phyloP scores from a whole-genome alignment of 2,113 vertebrate genomes.

The Chaenogobius annularis region DNA sequence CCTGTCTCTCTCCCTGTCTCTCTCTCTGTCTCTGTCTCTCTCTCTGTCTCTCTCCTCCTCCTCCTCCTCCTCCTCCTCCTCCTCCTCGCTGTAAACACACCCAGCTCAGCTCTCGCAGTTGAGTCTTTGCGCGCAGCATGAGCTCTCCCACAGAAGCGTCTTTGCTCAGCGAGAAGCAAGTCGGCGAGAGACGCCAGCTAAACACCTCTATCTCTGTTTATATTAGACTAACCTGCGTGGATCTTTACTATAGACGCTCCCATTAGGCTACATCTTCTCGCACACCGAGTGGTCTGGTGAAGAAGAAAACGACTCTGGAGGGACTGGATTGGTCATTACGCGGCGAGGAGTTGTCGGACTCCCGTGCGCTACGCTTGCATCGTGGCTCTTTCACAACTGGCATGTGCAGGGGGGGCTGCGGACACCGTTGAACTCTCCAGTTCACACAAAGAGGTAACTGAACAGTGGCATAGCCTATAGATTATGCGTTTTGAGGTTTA shows the following conservation, averaged over 20 bases:
- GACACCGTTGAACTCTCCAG: conserved; percentile 72
- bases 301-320: background rate
- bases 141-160: conserved; percentile 23
- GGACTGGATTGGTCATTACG: conserved; percentile 25
- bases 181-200: background rate
- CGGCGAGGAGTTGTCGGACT: conserved; percentile 26
- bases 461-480: background rate
- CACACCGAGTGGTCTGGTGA: background rate
- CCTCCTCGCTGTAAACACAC: conserved; percentile 67
- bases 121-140: conserved; percentile 37
- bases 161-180: conserved; percentile 12
- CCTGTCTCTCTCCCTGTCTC: too few relatives aligned
- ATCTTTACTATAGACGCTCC: background rate
- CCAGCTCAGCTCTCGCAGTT: conserved; percentile 36
- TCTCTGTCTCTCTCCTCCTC: too few relatives aligned
- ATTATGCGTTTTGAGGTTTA: background rate
- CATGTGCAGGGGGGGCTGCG: conserved; percentile 68
- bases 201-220: background rate
- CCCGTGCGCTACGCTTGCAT: conserved; percentile 49
- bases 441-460: conserved; percentile 74
- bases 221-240: background rate
- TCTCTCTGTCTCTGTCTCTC: too few relatives aligned
- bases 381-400: conserved; percentile 69
- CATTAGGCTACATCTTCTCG: background rate
- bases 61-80: conserved; percentile 47